phyloP scores from a whole-genome alignment of 30 jellyfish, hydroid and myxozoan species.

The Nemopilema nomurai region DNA sequence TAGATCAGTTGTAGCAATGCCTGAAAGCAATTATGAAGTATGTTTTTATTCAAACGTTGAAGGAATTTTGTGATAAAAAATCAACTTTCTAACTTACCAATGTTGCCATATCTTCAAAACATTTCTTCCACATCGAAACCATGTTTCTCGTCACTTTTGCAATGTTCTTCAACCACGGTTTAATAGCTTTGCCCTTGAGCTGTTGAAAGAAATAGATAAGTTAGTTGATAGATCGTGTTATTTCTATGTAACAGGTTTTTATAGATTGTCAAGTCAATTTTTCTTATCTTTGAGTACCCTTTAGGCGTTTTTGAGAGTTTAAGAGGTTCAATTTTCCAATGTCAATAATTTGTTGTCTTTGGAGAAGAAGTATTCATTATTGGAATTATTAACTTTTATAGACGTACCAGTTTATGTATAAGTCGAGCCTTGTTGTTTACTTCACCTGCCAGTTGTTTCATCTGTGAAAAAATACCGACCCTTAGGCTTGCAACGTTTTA shows the following conservation, averaged over 20 bases:
- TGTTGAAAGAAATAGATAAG: neutral
- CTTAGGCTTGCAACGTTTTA: too few relatives aligned
- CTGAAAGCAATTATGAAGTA: too few relatives aligned
- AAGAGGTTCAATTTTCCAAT: too few relatives aligned
- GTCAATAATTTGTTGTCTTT: too few relatives aligned
- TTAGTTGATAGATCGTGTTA: neutral
- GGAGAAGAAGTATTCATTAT: too few relatives aligned
- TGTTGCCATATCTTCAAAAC: neutral
- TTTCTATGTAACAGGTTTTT: neutral
- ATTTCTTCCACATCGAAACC: neutral
- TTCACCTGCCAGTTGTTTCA: slow-evolving; percentile 15
- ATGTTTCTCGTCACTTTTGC: neutral
- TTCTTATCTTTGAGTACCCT: neutral
- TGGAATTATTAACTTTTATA: neutral
- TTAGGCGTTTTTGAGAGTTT: too few relatives aligned
- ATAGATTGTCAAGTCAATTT: too few relatives aligned
- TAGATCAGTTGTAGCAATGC: too few relatives aligned
- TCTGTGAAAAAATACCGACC: neutral
- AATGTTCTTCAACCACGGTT: slow-evolving; percentile 11
- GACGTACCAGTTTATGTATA: neutral
- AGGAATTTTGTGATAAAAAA: too few relatives aligned
- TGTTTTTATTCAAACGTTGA: too few relatives aligned
- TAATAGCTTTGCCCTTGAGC: slow-evolving; percentile 3
- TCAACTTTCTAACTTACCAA: slow-evolving; percentile 5
- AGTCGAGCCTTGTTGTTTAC: neutral